A percentile compares a stretch with the other conserved stretches of the same genome.
phyloP scores from a whole-genome alignment of 2,888 invertebrate species.

The Acheta domesticus region DNA sequence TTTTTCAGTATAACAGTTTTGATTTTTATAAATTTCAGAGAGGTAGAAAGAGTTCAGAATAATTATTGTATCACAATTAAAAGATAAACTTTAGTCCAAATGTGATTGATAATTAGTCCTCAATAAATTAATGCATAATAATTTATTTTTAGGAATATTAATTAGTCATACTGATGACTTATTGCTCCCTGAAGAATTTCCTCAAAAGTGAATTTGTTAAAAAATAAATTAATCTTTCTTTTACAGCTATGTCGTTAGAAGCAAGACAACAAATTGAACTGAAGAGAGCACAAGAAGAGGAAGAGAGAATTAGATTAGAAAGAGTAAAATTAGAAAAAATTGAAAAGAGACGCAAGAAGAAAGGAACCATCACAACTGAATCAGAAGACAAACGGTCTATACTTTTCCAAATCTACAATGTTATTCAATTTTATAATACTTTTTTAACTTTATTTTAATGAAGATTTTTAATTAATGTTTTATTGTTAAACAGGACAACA shows the following conservation, averaged over 20 bases:
- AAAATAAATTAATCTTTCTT: neutral
- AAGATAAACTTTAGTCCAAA: too few species aligned
- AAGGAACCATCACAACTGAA: conserved; percentile 47
- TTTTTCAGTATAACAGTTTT: too few species aligned
- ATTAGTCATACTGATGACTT: too few species aligned
- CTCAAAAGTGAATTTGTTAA: neutral
- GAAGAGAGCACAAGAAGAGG: conserved; percentile 39
- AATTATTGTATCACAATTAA: too few species aligned
- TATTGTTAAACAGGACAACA: conserved; percentile 45
- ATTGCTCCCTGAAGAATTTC: too few species aligned
- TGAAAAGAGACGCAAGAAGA: conserved; percentile 51
- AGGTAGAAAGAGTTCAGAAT: too few species aligned
- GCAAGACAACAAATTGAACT: conserved; percentile 33
- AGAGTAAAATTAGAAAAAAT: conserved; percentile 43
- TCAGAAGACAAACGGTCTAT: conserved; percentile 43
- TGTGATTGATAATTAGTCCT: neutral
- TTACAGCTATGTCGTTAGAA: conserved; percentile 31
- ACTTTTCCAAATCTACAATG: neutral
- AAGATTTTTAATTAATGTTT: neutral
- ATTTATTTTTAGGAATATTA: neutral
- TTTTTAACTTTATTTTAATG: neutral
- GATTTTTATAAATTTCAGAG: too few species aligned
- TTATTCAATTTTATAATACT: neutral
- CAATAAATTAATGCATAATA: neutral
- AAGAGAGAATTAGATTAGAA: conserved; percentile 40